phyloP scores from a whole-genome alignment of 2,797 vertebrate species.

The Crax fasciolata region DNA sequence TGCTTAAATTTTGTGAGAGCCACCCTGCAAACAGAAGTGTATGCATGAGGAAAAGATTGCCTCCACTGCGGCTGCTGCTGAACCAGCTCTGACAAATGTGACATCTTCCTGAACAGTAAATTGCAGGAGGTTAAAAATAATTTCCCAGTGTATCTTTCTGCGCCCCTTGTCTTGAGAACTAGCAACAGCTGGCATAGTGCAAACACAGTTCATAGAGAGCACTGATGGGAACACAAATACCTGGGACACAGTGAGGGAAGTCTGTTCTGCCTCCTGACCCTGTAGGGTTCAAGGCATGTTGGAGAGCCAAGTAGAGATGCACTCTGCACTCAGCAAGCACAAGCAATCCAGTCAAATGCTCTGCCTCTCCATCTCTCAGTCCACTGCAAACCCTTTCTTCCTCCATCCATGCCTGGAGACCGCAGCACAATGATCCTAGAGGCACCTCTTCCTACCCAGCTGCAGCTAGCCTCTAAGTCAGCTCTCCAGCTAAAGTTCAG shows the following conservation, averaged over 20 bases:
- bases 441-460: background rate
- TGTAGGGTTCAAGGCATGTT: rapidly evolving
- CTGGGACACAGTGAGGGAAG: background rate
- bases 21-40: background rate
- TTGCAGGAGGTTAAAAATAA: background rate
- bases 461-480: background rate
- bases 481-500: background rate
- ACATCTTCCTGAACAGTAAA: background rate
- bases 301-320: background rate
- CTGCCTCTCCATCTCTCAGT: background rate
- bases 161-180: background rate
- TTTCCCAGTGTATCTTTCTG: background rate
- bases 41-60: background rate
- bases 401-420: background rate
- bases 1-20: conserved; percentile 24
- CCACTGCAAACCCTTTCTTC: background rate
- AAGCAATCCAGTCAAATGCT: background rate
- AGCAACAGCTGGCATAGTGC: background rate
- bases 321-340: background rate
- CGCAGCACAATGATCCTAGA: background rate
- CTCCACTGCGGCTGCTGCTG: background rate
- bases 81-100: background rate
- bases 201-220: background rate
- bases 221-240: background rate
- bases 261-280: background rate